Evolutionary conservation across 2,797 vertebrate species (phyloP).

Genomic region (Tenualosa ilisha): DNA sequence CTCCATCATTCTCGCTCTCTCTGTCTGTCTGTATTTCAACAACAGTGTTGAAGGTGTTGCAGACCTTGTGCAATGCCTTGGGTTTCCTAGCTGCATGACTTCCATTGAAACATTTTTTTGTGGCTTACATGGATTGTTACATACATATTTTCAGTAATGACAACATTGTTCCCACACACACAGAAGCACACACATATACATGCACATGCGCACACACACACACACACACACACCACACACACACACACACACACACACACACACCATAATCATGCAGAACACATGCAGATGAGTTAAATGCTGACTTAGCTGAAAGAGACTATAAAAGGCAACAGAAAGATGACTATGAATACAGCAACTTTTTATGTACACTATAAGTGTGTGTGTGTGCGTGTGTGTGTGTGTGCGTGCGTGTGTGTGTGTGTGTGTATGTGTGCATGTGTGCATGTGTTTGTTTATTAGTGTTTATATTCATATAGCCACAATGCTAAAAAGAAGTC

Average conservation of each 20-base stretch:
- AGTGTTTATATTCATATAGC: background rate
- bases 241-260: background rate
- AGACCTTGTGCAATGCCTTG: background rate
- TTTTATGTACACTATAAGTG: background rate
- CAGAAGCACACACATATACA: slow-evolving; percentile 32
- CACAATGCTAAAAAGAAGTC: background rate
- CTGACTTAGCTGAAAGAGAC: background rate
- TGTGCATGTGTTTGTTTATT: background rate
- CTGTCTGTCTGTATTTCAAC: background rate
- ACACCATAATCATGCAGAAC: background rate
- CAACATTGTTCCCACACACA: slow-evolving; percentile 21
- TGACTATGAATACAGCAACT: background rate
- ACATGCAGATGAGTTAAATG: background rate
- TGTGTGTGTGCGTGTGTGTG: slow-evolving; percentile 15
- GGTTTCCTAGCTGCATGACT: slow-evolving; percentile 19
- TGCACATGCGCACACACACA: background rate
- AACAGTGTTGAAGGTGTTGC: background rate
- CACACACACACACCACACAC: no score
- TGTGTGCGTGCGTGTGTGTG: background rate
- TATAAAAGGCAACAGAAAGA: background rate
- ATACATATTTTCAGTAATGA: background rate
- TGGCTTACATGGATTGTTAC: slow-evolving; percentile 11
- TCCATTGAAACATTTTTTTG: background rate
- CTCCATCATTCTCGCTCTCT: background rate
- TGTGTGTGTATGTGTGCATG: slow-evolving; percentile 13